Conservation (phyloP, 2,113 vertebrate species). For the Myanophis thanlyinensis region DNA sequence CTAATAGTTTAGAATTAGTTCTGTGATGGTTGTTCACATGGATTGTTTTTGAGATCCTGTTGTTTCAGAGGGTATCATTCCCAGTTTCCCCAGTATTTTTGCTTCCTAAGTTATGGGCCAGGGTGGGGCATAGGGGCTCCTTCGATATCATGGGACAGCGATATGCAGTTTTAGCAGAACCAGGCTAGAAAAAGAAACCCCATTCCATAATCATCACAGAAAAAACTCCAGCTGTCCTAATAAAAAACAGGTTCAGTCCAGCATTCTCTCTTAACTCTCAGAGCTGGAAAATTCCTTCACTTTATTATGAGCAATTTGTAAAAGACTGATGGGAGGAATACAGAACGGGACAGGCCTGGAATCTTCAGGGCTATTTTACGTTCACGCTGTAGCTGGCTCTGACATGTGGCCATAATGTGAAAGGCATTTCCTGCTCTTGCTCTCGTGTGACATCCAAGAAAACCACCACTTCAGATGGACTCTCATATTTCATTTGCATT, state of each 20-base stretch:
- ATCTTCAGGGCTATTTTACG: neutral
- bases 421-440: slow-evolving; percentile 28
- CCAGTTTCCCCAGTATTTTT: neutral
- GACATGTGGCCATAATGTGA: neutral
- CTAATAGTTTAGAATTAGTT: neutral
- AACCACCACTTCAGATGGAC: neutral
- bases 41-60: neutral
- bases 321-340: too few species aligned
- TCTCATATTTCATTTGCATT: neutral
- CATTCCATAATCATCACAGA: neutral
- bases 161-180: neutral
- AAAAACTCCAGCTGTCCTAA: neutral
- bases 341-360: neutral
- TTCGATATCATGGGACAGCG: neutral
- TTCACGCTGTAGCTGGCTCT: slow-evolving; percentile 9
- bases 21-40: too few species aligned
- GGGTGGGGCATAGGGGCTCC: neutral
- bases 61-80: neutral
- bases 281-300: neutral
- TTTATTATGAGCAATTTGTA: neutral
- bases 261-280: neutral
- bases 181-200: neutral
- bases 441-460: neutral
- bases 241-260: neutral
- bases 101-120: neutral